These are phyloP conservation scores for Cyrtonyx montezumae DNA, from an alignment of 2,113 vertebrate genomes.

Conservation along the genomic window DNA sequence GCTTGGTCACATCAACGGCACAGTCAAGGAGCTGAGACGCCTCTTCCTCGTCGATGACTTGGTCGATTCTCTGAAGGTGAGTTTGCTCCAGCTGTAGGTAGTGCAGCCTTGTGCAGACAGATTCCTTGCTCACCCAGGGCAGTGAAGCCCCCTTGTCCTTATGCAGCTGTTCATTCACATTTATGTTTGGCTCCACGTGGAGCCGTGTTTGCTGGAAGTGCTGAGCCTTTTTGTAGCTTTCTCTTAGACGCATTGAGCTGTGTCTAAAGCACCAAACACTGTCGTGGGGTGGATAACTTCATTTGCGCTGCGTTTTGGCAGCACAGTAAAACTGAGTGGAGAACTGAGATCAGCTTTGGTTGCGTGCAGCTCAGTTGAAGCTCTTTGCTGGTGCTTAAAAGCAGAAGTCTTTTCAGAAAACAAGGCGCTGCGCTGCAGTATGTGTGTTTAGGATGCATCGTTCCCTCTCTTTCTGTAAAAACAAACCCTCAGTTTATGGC, in stretches of 20 bases:
- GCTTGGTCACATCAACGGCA: constrained; percentile 87
- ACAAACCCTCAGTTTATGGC: background rate
- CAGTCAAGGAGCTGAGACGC: constrained; percentile 86
- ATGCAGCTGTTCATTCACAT: too few relatives aligned
- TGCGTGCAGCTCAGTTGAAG: background rate
- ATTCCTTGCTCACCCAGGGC: background rate
- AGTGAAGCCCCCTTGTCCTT: background rate
- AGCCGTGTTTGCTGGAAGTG: background rate
- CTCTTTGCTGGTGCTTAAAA: background rate
- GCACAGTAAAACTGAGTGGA: background rate
- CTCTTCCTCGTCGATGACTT: constrained; percentile 97
- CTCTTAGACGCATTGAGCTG: rapidly evolving
- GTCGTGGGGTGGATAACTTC: background rate
- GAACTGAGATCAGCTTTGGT: background rate
- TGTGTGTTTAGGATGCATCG: background rate
- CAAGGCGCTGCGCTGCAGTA: rapidly evolving
- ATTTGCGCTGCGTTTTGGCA: background rate
- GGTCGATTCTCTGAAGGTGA: constrained; percentile 97
- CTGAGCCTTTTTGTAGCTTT: background rate
- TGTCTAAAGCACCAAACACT: rapidly evolving
- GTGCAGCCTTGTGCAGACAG: background rate
- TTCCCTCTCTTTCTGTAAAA: background rate
- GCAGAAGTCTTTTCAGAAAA: background rate
- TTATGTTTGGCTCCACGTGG: background rate
- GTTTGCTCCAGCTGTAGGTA: background rate